Evolutionary conservation across 2,797 vertebrate genomes (phyloP).

Genomic region (Allochrocebus solatus): DNA sequence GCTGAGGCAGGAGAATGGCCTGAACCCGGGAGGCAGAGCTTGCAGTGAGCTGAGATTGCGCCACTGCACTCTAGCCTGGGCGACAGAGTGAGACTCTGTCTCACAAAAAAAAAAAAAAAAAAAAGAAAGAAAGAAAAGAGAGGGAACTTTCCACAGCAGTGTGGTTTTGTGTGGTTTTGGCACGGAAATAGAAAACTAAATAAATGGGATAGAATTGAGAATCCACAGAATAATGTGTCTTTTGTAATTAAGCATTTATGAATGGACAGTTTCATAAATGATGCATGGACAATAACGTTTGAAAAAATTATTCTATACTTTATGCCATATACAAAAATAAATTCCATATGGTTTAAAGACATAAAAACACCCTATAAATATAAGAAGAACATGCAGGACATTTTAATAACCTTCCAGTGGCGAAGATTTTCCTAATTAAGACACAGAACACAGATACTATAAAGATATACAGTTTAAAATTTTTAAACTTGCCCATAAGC

Average conservation of each 20-base stretch:
- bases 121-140: neutral
- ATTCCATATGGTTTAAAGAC: neutral
- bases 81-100: too few relatives aligned
- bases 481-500: neutral
- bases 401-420: neutral
- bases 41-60: fast-evolving
- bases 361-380: neutral
- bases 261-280: neutral
- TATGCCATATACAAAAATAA: neutral
- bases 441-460: neutral
- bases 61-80: too few relatives aligned
- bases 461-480: neutral
- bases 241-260: neutral
- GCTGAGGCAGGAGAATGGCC: too few relatives aligned
- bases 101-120: neutral
- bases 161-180: neutral
- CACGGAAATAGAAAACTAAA: neutral
- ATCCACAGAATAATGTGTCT: neutral
- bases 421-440: neutral
- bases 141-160: neutral
- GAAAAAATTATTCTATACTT: neutral
- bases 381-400: neutral
- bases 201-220: neutral
- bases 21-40: too few relatives aligned
- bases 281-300: neutral